A percentile compares a stretch with the other conserved stretches of the same genome.
Conservation (phyloP, 1,140 invertebrate genomes). For the Oppia nitens region DNA sequence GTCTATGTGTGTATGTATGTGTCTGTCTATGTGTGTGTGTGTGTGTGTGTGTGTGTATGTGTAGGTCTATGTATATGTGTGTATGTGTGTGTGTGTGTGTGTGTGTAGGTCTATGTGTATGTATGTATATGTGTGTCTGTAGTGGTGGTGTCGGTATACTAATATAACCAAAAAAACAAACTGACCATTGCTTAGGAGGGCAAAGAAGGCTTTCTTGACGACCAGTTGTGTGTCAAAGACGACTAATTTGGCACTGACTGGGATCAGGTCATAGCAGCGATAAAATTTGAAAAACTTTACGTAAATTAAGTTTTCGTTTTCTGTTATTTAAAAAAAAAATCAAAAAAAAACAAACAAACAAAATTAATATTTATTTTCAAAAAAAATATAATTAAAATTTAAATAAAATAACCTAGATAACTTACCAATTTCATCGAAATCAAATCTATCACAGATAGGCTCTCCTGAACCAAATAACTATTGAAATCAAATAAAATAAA, state of each 20-base stretch:
- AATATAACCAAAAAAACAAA: no score
- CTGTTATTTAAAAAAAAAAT: constrained; percentile 25
- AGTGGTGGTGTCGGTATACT: no score
- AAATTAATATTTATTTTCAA: constrained; percentile 12
- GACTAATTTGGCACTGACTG: constrained; percentile 94
- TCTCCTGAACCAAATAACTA: constrained; percentile 12
- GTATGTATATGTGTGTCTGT: no score
- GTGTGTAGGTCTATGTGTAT: no score
- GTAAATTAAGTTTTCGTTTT: constrained; percentile 88
- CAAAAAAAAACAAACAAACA: constrained; percentile 10
- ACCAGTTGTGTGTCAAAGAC: constrained; percentile 98
- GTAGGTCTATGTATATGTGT: no score
- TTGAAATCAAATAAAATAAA: not conserved
- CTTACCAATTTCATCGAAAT: constrained; percentile 32
- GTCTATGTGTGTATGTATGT: no score
- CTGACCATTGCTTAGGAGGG: constrained; percentile 90
- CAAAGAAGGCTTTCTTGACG: constrained; percentile 86
- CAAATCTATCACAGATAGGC: constrained; percentile 25
- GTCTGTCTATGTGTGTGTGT: no score
- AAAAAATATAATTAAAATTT: not conserved
- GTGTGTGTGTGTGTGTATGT: no score
- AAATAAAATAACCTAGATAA: not conserved
- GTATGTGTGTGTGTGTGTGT: no score
- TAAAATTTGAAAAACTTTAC: constrained; percentile 84
- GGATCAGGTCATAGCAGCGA: constrained; percentile 91